These are phyloP conservation scores for Hydropsyche tenuis DNA, from an alignment of 1,140 invertebrate species.

Conservation along the genomic window DNA sequence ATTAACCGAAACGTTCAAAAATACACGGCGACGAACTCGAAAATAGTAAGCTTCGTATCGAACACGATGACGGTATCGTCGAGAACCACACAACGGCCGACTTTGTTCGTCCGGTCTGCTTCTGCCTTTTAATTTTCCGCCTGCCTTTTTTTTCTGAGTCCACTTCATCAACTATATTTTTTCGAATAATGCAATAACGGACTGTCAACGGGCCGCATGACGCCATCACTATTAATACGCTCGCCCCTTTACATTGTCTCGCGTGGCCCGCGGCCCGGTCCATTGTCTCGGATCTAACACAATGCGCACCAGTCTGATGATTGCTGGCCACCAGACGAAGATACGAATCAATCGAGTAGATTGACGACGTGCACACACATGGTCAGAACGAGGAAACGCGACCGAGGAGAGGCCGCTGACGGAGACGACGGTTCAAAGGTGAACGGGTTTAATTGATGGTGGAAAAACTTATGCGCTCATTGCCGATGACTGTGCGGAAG, in stretches of 20 bases:
- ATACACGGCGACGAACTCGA: too few relatives aligned
- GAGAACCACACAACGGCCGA: too few relatives aligned
- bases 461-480: too few relatives aligned
- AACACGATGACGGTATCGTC: too few relatives aligned
- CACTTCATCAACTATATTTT: not conserved
- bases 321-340: not conserved
- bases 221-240: constrained; percentile 33
- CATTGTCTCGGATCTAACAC: constrained; percentile 31
- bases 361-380: not conserved
- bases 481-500: too few relatives aligned
- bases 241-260: constrained; percentile 26
- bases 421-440: constrained; percentile 2
- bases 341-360: not conserved
- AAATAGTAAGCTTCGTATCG: too few relatives aligned
- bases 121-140: too few relatives aligned
- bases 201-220: constrained; percentile 27
- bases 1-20: too few relatives aligned
- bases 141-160: too few relatives aligned
- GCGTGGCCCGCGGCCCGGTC: not conserved
- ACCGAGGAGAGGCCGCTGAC: not conserved
- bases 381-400: not conserved
- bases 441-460: not conserved
- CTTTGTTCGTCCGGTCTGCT: too few relatives aligned
- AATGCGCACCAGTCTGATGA: too few relatives aligned
- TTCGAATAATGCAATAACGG: constrained; percentile 17